phyloP scores from a whole-genome alignment of 2,797 vertebrate species.

The Lepilemur ruficaudatus region DNA sequence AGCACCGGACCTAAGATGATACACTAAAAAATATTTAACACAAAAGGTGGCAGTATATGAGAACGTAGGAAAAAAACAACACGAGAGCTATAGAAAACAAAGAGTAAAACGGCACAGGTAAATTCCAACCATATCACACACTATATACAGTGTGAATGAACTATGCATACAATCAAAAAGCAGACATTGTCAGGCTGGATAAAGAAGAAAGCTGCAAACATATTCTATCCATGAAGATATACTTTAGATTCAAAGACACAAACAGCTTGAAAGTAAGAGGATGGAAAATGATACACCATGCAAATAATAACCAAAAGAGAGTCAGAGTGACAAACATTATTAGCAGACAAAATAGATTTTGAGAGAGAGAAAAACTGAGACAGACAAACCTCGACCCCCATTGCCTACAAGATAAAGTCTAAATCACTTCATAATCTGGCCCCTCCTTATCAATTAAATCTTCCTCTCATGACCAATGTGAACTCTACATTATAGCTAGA shows the following conservation, averaged over 20 bases:
- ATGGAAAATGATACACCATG: not conserved
- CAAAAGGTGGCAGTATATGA: not conserved
- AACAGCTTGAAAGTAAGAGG: not conserved
- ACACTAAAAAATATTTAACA: not conserved
- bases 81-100: not conserved
- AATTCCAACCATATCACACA: not conserved
- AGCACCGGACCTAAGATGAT: not conserved
- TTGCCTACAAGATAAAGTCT: not conserved
- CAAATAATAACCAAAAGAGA: not conserved
- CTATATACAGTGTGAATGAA: not conserved
- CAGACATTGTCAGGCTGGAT: not conserved
- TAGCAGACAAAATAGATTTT: not conserved
- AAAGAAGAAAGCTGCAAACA: not conserved
- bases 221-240: not conserved
- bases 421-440: not conserved
- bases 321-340: not conserved
- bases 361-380: not conserved
- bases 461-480: not conserved
- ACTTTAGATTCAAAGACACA: constrained; percentile 8
- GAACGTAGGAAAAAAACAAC: not conserved
- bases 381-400: not conserved
- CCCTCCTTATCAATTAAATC: not conserved
- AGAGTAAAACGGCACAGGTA: not conserved
- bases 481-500: not conserved
- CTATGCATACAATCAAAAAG: not conserved